Conservation (phyloP, 2,113 vertebrate genomes). For the Pycnonotus jocosus region DNA sequence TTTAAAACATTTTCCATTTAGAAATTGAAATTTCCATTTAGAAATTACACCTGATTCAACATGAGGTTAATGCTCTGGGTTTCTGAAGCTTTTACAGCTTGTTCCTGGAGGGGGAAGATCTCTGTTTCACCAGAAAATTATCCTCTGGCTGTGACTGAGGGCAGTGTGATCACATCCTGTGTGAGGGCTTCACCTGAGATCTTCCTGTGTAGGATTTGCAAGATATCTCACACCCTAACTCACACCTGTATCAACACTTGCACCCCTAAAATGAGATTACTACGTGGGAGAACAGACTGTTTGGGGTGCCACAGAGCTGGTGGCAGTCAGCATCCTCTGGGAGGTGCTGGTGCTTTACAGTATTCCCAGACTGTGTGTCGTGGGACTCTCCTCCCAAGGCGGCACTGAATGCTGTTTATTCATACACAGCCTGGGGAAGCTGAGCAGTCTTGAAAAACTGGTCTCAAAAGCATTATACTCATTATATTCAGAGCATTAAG, state of each 20-base stretch:
- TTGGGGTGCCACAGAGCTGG: neutral
- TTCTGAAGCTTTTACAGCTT: neutral
- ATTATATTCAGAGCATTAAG: neutral
- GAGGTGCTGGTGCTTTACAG: conserved; percentile 13
- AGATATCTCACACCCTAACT: neutral
- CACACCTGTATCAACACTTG: neutral
- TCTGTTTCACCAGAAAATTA: neutral
- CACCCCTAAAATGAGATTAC: neutral
- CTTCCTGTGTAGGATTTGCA: neutral
- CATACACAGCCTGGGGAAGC: neutral
- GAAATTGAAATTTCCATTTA: neutral
- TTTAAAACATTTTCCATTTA: neutral
- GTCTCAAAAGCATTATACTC: neutral
- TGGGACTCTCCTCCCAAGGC: neutral
- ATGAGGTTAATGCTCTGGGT: neutral
- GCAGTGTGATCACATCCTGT: neutral
- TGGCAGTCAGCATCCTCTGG: neutral
- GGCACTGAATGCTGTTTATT: neutral
- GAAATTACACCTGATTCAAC: neutral
- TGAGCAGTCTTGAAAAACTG: neutral
- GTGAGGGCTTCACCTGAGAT: neutral
- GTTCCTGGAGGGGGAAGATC: neutral
- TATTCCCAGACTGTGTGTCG: neutral
- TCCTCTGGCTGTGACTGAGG: neutral
- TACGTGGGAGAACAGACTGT: neutral